Conservation (phyloP, 2,797 vertebrate species). For the Onychomys arenicola region DNA sequence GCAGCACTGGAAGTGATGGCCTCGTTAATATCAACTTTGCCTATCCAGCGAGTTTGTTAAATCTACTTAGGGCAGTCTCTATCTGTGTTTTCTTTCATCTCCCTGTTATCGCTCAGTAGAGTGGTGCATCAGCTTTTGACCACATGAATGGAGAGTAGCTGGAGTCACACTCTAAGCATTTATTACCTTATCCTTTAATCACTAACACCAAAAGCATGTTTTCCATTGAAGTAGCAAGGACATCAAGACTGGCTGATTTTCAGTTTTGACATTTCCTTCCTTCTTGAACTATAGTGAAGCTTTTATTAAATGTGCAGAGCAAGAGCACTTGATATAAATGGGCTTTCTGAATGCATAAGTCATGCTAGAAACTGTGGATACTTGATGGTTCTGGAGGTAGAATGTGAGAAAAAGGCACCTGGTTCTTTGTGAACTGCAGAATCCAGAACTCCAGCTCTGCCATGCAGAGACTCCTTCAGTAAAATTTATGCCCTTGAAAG, state of each 20-base stretch:
- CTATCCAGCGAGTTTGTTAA: not conserved
- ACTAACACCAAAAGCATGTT: not conserved
- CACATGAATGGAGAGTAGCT: not conserved
- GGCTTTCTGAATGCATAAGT: not conserved
- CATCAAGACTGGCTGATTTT: not conserved
- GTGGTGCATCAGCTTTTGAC: not conserved
- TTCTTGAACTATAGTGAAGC: not conserved
- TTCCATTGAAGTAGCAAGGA: not conserved
- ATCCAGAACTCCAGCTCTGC: not conserved
- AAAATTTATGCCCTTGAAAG: slow-evolving; percentile 30
- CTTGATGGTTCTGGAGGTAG: not conserved
- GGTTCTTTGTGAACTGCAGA: not conserved
- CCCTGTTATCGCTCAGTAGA: not conserved
- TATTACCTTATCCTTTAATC: not conserved
- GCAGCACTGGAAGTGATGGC: not conserved
- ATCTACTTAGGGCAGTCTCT: not conserved
- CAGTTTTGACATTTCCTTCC: not conserved
- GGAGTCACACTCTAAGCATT: not conserved
- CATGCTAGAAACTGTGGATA: not conserved
- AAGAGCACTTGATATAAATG: not conserved
- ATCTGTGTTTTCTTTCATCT: not conserved
- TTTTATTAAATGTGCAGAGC: not conserved
- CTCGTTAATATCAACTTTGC: slow-evolving; percentile 9
- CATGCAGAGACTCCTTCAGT: not conserved
- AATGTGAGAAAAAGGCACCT: not conserved